Base-by-base conservation (phyloP, 2,797 vertebrate species). In the Gorsachius magnificus region DNA sequence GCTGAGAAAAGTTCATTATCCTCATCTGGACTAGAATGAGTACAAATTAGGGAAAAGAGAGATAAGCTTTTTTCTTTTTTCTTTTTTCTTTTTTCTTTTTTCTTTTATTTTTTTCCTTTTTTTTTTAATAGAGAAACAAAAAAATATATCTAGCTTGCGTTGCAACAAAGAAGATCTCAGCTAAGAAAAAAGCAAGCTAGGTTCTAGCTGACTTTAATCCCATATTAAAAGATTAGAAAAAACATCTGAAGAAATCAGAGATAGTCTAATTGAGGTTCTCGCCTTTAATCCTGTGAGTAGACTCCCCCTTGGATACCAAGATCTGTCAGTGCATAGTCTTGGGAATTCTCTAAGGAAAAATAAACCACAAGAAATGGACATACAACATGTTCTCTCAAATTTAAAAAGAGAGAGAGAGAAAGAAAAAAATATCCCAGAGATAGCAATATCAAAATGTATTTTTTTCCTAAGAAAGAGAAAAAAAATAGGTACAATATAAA, bases 221-320 rank as follows among this genome's bases (percentile, higher is more conserved):
- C 98, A 98, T 98, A 98, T 98, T 98, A 98, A 98, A 98, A 98
- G 98, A 98, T 98, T 98, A 98, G 98, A 98, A 98, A 98, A 98
- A 98, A 98, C 98, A 98, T 98, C 98, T 98, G 96, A 98, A 98
- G 98, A 98, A 98, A 98, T 98, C 98, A 98, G 98, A 98, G 98
- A 98, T 98, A 97, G 98, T 97, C 98, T 98, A 98, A 98, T 98
- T 98, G 98, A 98, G 98, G 98, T 98, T 98, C 98, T 98, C 96
- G 97, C 98, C 98, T 98, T 98, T 98, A 98, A 98, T 98, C 98
- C 98, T 98, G 95, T 64, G 66, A 97, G 96, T 97, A 82, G 95
- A 97, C 97, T 98, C 98, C 98, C 98, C 95, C 96, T 98, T 98
- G 98, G 97, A 98, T 98, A 98, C 87, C 95, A 98, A 97, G 98